phyloP scores from a whole-genome alignment of 1,140 invertebrate genomes.

The Marisa cornuarietis region DNA sequence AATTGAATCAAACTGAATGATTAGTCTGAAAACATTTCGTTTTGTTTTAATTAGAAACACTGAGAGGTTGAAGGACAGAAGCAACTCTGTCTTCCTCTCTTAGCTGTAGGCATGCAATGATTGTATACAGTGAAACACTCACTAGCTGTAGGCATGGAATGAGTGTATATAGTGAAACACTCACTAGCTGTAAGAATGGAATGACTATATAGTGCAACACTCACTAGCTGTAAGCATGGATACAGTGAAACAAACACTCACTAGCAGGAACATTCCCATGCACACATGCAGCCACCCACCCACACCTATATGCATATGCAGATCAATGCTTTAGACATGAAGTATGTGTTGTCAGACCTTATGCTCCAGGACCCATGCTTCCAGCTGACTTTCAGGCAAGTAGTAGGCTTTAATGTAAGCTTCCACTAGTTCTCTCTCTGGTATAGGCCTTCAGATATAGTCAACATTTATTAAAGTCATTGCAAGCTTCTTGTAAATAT shows the following conservation, averaged over 20 bases:
- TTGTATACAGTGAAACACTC: background rate
- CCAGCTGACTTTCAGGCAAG: slow-evolving; percentile 85
- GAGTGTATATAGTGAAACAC: background rate
- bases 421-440: slow-evolving; percentile 91
- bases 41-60: too few relatives aligned
- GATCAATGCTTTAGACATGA: background rate
- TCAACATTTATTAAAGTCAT: too few relatives aligned
- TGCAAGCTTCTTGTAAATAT: background rate
- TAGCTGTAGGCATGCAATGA: too few relatives aligned
- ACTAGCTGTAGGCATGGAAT: background rate
- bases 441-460: slow-evolving; percentile 74
- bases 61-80: too few relatives aligned
- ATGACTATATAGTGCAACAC: too few relatives aligned
- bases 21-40: too few relatives aligned
- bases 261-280: background rate
- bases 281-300: background rate
- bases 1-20: slow-evolving; percentile 50
- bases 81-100: too few relatives aligned
- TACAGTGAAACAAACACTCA: background rate
- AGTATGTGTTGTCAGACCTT: slow-evolving; percentile 67
- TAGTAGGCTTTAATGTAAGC: slow-evolving; percentile 97
- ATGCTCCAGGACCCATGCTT: slow-evolving; percentile 88
- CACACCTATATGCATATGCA: background rate
- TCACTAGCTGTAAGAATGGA: too few relatives aligned
- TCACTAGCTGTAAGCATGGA: too few relatives aligned